Base-by-base conservation (phyloP, 1,140 invertebrate genomes). In the Papilio helenus region DNA sequence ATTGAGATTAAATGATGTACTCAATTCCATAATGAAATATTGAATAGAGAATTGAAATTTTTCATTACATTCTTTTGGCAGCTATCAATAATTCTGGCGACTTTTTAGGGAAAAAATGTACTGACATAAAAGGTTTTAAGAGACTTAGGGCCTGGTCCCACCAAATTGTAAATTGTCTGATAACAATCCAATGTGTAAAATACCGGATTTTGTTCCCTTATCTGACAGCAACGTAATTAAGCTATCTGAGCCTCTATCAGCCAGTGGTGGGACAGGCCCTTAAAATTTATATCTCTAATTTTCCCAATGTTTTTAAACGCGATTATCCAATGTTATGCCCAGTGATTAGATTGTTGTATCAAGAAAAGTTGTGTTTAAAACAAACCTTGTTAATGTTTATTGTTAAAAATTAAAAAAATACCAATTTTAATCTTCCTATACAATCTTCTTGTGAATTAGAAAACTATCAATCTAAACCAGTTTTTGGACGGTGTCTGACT, bases 341-440 rank as follows among this genome's bases (percentile, higher is more conserved):
- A 84, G 78, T 83, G 85, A 86, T 87, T 86, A 84, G 81, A 84
- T 88, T 88, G 85, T 68, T 87, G 84, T 88, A 85, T 79, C 82
- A 85, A 84, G 81, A 81, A 80, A 76, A 79, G 72, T 83, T 86
- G 72, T 81, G 80, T 81, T n/a, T 79, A 79, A 82, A 82, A 82
- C 76, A 83, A 82, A 79, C 68, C 46, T 51, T 65, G 77, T 80
- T 80, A 81, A 79, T 83, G 81, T 80, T 81, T 79, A 81, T 82
- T 79, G 39, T 81, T 68, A 34, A 68, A 68, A 68, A 14, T 14
- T 29, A 18, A 34, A 68, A 68, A 65, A 68, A 68, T 26, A 29
- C 5, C 20, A 61, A 61, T 61, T 61, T 61, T 14, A 12, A 26
- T 68, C 14, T 29, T 29, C 26, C 26, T 68, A 34, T 29, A 68